phyloP scores from a whole-genome alignment of 2,113 vertebrate species.

The Eclectus roratus region DNA sequence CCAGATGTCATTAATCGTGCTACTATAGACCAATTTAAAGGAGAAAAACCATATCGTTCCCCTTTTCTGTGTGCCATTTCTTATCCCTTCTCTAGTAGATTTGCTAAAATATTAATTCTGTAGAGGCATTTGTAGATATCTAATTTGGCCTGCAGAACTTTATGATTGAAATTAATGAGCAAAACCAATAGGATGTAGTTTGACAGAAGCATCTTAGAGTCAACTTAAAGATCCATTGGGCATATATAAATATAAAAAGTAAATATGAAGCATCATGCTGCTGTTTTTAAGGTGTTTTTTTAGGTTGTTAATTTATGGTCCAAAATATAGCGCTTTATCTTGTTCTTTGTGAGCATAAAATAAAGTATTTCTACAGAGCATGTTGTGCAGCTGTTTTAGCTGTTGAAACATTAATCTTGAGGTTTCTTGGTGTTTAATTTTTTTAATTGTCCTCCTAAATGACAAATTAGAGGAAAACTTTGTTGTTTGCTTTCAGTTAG shows the following conservation, averaged over 20 bases:
- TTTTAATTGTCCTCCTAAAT: neutral
- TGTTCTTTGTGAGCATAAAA: neutral
- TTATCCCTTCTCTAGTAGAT: neutral
- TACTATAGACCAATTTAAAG: neutral
- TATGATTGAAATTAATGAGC: neutral
- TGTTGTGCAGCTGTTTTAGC: neutral
- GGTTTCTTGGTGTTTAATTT: neutral
- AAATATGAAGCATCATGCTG: neutral
- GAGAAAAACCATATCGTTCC: neutral
- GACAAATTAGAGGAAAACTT: neutral
- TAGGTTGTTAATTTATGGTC: neutral
- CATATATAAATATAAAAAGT: neutral
- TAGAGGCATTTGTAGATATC: neutral
- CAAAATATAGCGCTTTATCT: neutral
- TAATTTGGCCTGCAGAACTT: neutral
- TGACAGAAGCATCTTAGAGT: neutral
- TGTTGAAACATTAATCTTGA: neutral
- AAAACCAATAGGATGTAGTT: neutral
- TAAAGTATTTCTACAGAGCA: neutral
- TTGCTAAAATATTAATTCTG: neutral
- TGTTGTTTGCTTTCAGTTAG: constrained; percentile 4
- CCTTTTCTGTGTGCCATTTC: neutral
- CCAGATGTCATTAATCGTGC: neutral
- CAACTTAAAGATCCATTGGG: neutral
- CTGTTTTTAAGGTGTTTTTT: neutral